phyloP scores from a whole-genome alignment of 2,113 vertebrate species.

The Merops nubicus region DNA sequence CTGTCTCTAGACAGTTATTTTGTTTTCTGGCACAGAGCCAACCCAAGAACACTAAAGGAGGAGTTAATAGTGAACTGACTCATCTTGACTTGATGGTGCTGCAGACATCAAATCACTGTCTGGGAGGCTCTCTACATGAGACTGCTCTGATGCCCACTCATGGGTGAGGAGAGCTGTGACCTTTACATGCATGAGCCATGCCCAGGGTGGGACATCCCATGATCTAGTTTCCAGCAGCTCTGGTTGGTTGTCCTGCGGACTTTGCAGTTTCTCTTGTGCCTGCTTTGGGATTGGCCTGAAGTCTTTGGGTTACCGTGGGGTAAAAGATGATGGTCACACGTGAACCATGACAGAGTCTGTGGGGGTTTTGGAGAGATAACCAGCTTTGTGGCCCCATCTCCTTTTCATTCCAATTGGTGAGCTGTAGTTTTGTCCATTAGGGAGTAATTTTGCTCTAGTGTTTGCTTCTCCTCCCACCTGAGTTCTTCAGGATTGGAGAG shows the following conservation, averaged over 20 bases:
- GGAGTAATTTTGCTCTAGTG: not conserved
- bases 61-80: not conserved
- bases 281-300: not conserved
- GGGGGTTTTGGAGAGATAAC: not conserved
- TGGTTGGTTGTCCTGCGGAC: not conserved
- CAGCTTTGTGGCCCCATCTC: not conserved
- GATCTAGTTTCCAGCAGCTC: not conserved
- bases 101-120: not conserved
- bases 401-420: not conserved
- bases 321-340: not conserved
- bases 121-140: not conserved
- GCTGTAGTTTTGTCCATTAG: not conserved
- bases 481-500: not conserved
- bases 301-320: not conserved
- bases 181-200: accelerated
- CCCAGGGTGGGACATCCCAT: not conserved
- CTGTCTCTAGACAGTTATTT: not conserved
- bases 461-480: not conserved
- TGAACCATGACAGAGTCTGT: not conserved
- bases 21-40: not conserved
- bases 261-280: not conserved
- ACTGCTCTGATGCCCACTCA: not conserved
- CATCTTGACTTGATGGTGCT: not conserved
- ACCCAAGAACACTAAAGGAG: not conserved
- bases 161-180: not conserved